A percentile compares a stretch with the other conserved stretches of the same genome.
Evolutionary conservation across 37 sponge, comb jelly and placozoan species (phyloP).

Genomic region (Chondrilla cf. caribensis): DNA sequence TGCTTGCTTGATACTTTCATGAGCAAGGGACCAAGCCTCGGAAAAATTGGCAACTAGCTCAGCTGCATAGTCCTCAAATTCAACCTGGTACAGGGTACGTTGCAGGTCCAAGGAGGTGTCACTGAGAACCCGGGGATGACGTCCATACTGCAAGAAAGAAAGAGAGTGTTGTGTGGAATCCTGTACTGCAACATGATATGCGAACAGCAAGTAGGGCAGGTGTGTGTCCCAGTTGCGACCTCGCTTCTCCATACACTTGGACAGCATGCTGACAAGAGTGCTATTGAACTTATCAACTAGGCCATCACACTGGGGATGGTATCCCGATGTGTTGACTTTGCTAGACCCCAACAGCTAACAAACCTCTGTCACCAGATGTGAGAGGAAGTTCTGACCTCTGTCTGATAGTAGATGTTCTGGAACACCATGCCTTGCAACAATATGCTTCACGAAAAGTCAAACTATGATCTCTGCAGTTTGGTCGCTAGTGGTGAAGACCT

Average conservation of each 20-base stretch:
- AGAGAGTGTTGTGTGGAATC: constrained; percentile 44
- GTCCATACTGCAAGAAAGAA: constrained; percentile 48
- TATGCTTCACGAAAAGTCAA: too few species aligned
- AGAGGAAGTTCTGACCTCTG: too few species aligned
- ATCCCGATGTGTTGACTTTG: constrained; percentile 39
- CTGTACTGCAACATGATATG: constrained; percentile 37
- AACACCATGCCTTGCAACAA: too few species aligned
- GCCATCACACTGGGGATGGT: constrained; percentile 52
- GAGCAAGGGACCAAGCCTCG: neutral
- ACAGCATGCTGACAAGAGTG: constrained; percentile 37
- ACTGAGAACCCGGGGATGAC: constrained; percentile 37
- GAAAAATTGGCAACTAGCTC: neutral
- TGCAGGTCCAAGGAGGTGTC: constrained; percentile 11
- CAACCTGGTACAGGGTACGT: neutral
- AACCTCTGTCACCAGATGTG: constrained; percentile 22
- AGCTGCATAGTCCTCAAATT: neutral
- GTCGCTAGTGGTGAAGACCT: too few species aligned
- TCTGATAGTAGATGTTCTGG: too few species aligned
- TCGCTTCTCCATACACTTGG: constrained; percentile 10
- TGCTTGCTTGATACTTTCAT: neutral
- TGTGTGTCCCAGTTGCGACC: constrained; percentile 45
- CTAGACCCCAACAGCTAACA: constrained; percentile 22
- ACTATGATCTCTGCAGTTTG: too few species aligned
- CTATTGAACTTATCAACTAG: constrained; percentile 45
- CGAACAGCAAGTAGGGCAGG: constrained; percentile 45